Evolutionary conservation across 2,113 vertebrate species (phyloP).

Genomic region (Macrotis lagotis): DNA sequence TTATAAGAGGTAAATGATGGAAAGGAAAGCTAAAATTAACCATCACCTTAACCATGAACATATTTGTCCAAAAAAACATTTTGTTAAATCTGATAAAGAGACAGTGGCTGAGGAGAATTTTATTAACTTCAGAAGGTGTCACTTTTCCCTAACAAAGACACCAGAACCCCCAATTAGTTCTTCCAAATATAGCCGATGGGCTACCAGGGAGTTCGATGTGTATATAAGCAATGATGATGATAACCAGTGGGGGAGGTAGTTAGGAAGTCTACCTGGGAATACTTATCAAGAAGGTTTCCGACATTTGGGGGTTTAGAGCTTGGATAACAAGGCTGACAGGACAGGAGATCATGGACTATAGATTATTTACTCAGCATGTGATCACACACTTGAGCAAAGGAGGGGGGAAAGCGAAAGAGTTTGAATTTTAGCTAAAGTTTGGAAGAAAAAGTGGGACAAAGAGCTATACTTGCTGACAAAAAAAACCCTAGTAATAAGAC

Average conservation of each 20-base stretch:
- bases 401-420: constrained; percentile 66
- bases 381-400: constrained; percentile 79
- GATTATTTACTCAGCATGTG: constrained; percentile 85
- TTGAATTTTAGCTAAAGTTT: constrained; percentile 80
- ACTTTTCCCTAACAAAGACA: constrained; percentile 84
- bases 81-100: constrained; percentile 83
- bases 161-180: constrained; percentile 86
- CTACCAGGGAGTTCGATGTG: constrained; percentile 72
- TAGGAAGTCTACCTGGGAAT: constrained; percentile 82
- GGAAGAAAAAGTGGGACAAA: constrained; percentile 81
- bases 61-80: constrained; percentile 81
- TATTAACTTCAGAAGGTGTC: constrained; percentile 84
- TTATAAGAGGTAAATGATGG: constrained; percentile 21
- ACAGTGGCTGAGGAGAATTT: constrained; percentile 80
- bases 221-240: constrained; percentile 77
- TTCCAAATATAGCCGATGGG: constrained; percentile 84
- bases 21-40: constrained; percentile 70
- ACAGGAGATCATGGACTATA: constrained; percentile 79
- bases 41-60: constrained; percentile 70
- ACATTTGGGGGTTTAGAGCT: constrained; percentile 73
- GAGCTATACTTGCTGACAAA: constrained; percentile 76
- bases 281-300: constrained; percentile 78
- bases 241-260: constrained; percentile 79
- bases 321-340: constrained; percentile 83
- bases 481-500: constrained; percentile 59